phyloP scores from a whole-genome alignment of 2,888 invertebrate genomes.

The Iphiclides podalirius region DNA sequence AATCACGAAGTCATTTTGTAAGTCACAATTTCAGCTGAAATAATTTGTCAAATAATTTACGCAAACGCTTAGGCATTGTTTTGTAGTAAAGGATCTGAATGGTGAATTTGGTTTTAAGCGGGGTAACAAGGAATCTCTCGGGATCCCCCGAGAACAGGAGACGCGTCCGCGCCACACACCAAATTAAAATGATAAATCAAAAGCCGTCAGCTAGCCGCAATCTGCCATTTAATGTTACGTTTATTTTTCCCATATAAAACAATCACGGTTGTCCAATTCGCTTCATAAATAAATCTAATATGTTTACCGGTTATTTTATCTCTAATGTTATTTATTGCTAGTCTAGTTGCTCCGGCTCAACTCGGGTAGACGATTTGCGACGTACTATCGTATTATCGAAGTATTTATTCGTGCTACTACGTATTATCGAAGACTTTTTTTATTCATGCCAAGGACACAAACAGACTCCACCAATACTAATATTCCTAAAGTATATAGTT shows the following conservation, averaged over 20 bases:
- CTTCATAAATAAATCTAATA: neutral
- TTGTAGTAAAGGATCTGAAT: conserved; percentile 17
- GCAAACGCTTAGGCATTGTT: too few relatives aligned
- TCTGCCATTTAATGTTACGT: conserved; percentile 5
- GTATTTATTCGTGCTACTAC: too few relatives aligned
- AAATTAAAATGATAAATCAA: conserved; percentile 79
- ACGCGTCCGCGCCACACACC: conserved; percentile 61
- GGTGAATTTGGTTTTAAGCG: conserved; percentile 59
- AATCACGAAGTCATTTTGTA: conserved; percentile 15
- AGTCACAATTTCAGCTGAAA: conserved; percentile 18
- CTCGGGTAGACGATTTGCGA: too few relatives aligned
- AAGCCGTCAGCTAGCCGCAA: conserved; percentile 52
- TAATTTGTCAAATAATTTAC: conserved; percentile 12
- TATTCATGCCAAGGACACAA: too few relatives aligned
- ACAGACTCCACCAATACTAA: too few relatives aligned
- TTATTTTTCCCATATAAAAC: conserved; percentile 8
- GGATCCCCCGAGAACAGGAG: conserved; percentile 52
- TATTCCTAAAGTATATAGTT: too few relatives aligned
- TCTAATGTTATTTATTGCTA: too few relatives aligned
- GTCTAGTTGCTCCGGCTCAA: too few relatives aligned
- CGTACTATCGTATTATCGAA: too few relatives aligned
- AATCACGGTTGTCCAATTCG: neutral
- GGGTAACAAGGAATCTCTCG: conserved; percentile 48
- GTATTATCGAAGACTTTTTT: too few relatives aligned
- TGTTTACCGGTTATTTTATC: too few relatives aligned